Percentiles rank a stretch among this genome's conserved stretches.
Evolutionary conservation across 2,888 invertebrate species (phyloP).

Genomic region (Oscheius sp.): DNA sequence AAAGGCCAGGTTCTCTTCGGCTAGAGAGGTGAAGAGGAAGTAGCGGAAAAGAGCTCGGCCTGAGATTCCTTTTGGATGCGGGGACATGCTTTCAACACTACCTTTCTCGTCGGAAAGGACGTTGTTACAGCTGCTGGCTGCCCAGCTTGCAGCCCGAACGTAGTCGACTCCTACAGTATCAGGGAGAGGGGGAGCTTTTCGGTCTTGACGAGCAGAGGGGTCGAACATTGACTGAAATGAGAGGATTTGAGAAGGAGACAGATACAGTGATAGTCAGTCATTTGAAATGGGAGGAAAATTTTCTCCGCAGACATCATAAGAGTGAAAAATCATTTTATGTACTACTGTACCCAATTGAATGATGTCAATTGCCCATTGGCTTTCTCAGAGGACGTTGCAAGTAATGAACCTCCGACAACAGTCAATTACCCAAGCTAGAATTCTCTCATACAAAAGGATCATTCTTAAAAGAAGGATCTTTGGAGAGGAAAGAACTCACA

Average conservation of each 20-base stretch:
- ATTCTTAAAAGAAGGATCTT: too few species aligned
- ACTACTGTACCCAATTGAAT: not conserved
- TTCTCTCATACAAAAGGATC: too few species aligned
- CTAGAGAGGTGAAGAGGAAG: slow-evolving; percentile 68
- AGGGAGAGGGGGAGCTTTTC: slow-evolving; percentile 50
- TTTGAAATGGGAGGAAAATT: too few species aligned
- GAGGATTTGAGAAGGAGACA: not conserved
- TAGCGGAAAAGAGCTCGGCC: slow-evolving; percentile 70
- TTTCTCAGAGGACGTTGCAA: not conserved
- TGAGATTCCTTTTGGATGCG: slow-evolving; percentile 38
- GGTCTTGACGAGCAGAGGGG: slow-evolving; percentile 39
- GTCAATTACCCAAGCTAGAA: too few species aligned
- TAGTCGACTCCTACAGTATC: slow-evolving; percentile 64
- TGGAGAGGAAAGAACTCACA: slow-evolving; percentile 4
- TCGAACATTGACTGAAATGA: slow-evolving; percentile 48
- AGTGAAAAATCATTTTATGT: too few species aligned
- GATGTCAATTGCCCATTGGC: not conserved
- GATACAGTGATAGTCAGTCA: too few species aligned
- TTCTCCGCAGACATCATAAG: too few species aligned
- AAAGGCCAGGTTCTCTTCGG: slow-evolving; percentile 71
- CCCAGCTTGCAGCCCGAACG: slow-evolving; percentile 70
- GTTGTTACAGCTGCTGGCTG: slow-evolving; percentile 62
- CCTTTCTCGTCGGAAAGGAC: slow-evolving; percentile 69
- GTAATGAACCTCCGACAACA: too few species aligned
- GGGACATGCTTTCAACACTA: slow-evolving; percentile 5